Evolutionary conservation across 2,888 invertebrate genomes (phyloP), one percentile per base, ranked within the genome.

Genomic region (Trichopoda pennipes): DNA sequence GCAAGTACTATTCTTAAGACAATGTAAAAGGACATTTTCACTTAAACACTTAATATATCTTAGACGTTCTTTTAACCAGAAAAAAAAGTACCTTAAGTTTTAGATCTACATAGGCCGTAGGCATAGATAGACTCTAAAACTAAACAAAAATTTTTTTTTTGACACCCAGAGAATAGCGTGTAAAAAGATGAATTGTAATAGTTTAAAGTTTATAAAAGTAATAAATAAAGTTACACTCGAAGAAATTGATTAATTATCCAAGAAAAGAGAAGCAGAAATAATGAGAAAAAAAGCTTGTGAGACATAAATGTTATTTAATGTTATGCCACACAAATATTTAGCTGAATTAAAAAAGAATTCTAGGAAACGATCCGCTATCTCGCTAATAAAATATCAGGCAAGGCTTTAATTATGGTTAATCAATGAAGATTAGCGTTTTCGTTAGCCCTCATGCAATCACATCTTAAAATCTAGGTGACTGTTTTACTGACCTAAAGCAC

Each of bases 201-300:
- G 86, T 86, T 86, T 86, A 85, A 81, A 85, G 86, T 86, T 89
- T 87, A 87, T 86, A 28, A 87, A 87, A 87, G 87, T 88, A 87
- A 88, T 89, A 89, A 88, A 89, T 88, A 87, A 84, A 84, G 85
- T 21, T 73, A 73, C 63, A 64, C 73, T 74, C 63, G 56, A 16
- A 55, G 47, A 74, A 64, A 14, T 44, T 32, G 1, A 1, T 44
- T 14, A 44, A 9, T 28, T 19, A 28, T 17, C 10, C 6, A 28
- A 28, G 2, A 28, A 1, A 2, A 28, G 28, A 7, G 7, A 28
- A 28, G 28, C 28, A 4, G 28, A 28, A 6, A 28, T 28, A 8
- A 28, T 28, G 2, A 28, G 28, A 3, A 6, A 28, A 28, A 28
- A 28, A n/a, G n/a, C 4, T 28, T 1, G 28, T 28, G 3, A 28